Conservation (phyloP, 2,888 invertebrate species). For the Hydroisotoma schaefferi region DNA sequence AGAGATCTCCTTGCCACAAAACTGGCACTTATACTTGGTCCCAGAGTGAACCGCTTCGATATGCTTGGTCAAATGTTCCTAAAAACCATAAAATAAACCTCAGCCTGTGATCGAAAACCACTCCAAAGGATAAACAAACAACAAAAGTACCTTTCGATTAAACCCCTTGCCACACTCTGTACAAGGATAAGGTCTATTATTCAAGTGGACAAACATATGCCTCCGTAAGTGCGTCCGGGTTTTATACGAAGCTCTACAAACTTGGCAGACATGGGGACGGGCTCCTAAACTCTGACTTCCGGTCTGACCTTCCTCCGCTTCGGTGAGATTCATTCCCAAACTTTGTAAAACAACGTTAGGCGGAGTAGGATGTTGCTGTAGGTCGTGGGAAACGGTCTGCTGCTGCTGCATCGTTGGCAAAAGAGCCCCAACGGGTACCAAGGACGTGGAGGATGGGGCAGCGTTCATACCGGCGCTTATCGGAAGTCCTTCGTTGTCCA, state of each 20-base stretch:
- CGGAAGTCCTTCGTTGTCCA: neutral
- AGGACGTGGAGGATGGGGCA: neutral
- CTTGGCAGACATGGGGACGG: conserved; percentile 32
- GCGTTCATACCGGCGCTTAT: neutral
- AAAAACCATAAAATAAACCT: no score
- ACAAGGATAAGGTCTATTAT: conserved; percentile 40
- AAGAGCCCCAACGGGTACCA: neutral
- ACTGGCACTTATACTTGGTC: conserved; percentile 39
- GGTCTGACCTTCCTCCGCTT: neutral
- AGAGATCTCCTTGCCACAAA: conserved; percentile 31
- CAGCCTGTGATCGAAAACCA: no score
- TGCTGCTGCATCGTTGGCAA: neutral
- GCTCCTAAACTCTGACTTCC: conserved; percentile 7
- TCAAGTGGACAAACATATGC: conserved; percentile 44
- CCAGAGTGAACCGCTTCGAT: conserved; percentile 42
- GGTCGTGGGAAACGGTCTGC: neutral
- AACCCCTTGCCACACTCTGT: conserved; percentile 43
- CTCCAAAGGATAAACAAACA: no score
- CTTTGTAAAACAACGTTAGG: conserved; percentile 19
- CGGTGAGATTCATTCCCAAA: neutral
- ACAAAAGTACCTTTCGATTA: conserved; percentile 44
- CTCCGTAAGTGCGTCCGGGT: conserved; percentile 42
- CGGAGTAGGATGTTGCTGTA: conserved; percentile 21
- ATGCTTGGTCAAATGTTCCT: conserved; percentile 46
- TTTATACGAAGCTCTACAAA: conserved; percentile 43